These are phyloP conservation scores for Loxodonta africana DNA, from an alignment of 2,113 vertebrate genomes.

Conservation along the genomic window DNA sequence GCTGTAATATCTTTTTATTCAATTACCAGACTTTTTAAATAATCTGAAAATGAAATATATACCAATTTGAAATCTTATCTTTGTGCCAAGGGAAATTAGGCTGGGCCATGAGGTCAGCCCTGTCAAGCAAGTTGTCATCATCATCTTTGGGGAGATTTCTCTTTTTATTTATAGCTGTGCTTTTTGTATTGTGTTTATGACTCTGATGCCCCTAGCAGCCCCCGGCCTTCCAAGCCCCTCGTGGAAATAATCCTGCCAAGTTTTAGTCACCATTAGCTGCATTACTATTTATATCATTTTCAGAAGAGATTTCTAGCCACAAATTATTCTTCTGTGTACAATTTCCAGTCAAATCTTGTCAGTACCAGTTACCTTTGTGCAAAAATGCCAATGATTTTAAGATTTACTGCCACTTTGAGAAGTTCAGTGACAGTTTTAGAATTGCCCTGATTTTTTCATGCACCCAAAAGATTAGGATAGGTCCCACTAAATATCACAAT, in stretches of 20 bases:
- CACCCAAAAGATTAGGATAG: conserved; percentile 42
- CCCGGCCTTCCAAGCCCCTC: not conserved
- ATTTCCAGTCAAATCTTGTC: conserved; percentile 28
- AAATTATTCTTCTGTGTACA: conserved; percentile 49
- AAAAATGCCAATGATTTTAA: conserved; percentile 42
- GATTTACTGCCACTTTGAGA: not conserved
- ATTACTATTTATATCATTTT: not conserved
- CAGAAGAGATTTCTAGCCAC: conserved; percentile 28
- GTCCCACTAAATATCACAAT: not conserved
- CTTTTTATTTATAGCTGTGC: not conserved
- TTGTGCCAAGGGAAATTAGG: not conserved
- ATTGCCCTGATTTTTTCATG: conserved; percentile 25
- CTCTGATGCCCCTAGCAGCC: not conserved
- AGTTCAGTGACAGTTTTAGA: not conserved
- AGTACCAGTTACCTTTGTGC: conserved; percentile 48
- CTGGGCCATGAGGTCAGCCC: not conserved
- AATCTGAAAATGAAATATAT: not conserved
- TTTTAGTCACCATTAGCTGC: not conserved
- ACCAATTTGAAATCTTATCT: not conserved
- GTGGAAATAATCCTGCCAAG: not conserved
- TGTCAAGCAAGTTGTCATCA: no score
- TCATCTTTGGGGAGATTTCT: not conserved
- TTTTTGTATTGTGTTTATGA: not conserved
- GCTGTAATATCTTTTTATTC: not conserved
- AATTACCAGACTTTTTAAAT: not conserved